Conservation (phyloP, 2,113 vertebrate genomes). For the Entelurus aequoreus region DNA sequence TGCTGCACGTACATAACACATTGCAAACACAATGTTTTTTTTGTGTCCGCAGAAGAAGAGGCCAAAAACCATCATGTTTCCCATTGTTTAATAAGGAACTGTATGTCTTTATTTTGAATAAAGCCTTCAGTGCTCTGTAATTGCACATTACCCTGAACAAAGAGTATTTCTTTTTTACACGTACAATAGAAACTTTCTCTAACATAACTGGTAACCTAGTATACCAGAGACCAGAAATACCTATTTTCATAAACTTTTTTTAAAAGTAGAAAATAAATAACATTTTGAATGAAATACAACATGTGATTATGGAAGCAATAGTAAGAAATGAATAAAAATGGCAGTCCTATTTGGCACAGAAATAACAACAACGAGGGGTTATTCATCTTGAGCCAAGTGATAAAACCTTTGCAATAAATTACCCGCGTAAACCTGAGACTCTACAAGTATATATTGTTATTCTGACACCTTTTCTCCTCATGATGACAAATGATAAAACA, state of each 20-base stretch:
- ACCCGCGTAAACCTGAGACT: conserved; percentile 64
- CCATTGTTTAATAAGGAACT: conserved; percentile 57
- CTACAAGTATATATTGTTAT: conserved; percentile 36
- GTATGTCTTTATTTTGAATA: conserved; percentile 45
- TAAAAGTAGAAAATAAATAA: conserved; percentile 48
- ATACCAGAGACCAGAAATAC: conserved; percentile 34
- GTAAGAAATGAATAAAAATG: conserved; percentile 33
- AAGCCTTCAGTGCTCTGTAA: conserved; percentile 53
- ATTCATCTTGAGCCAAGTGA: conserved; percentile 28
- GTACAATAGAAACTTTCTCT: no score
- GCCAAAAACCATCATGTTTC: conserved; percentile 12
- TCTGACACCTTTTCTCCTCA: conserved; percentile 16
- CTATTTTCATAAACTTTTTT: conserved; percentile 39
- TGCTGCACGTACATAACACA: not conserved
- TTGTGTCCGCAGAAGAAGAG: not conserved
- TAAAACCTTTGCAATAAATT: conserved; percentile 35
- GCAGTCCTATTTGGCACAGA: conserved; percentile 61
- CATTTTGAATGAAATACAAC: conserved; percentile 37
- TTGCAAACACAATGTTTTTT: not conserved
- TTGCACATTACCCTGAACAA: conserved; percentile 61
- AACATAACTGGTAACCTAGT: no score
- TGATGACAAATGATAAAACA: conserved; percentile 19
- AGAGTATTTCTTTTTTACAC: no score
- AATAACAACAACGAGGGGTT: conserved; percentile 11
- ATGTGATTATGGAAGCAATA: conserved; percentile 10